These are phyloP conservation scores for Cladorhizidae sp. DNA, from an alignment of 37 sponge, comb jelly and placozoan species.

Conservation along the genomic window DNA sequence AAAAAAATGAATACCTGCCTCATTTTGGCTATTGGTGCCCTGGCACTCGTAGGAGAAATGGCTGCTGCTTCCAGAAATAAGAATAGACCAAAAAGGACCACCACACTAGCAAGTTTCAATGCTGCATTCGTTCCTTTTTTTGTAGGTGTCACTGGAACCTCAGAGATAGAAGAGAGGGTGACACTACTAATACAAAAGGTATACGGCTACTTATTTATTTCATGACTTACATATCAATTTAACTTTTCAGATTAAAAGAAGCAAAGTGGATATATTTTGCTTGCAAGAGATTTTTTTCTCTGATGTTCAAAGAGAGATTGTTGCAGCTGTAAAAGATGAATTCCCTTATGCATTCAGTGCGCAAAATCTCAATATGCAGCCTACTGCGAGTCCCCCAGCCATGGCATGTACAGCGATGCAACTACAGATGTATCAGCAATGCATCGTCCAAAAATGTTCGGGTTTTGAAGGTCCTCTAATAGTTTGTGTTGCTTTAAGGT, in stretches of 20 bases:
- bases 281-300: conserved; percentile 16
- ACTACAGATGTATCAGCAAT: background rate
- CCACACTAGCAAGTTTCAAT: conserved; percentile 30
- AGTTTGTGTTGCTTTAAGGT: too few relatives aligned
- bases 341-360: conserved; percentile 22
- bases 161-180: conserved; percentile 9
- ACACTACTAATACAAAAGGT: conserved; percentile 15
- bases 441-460: background rate
- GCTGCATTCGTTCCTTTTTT: background rate
- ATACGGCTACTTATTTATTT: background rate
- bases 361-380: background rate
- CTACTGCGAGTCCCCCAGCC: background rate
- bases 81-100: background rate
- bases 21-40: background rate
- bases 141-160: background rate
- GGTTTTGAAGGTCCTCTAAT: background rate
- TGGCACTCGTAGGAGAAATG: background rate
- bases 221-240: background rate
- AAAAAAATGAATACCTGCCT: background rate
- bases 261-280: conserved; percentile 25
- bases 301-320: conserved; percentile 9
- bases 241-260: conserved; percentile 3
- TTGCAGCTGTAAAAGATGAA: background rate
- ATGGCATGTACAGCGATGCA: background rate
- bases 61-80: too few relatives aligned